A percentile compares a stretch with the other conserved stretches of the same genome.
Evolutionary conservation across 2,888 invertebrate genomes (phyloP).

Genomic region (Agonopterix heracliana): DNA sequence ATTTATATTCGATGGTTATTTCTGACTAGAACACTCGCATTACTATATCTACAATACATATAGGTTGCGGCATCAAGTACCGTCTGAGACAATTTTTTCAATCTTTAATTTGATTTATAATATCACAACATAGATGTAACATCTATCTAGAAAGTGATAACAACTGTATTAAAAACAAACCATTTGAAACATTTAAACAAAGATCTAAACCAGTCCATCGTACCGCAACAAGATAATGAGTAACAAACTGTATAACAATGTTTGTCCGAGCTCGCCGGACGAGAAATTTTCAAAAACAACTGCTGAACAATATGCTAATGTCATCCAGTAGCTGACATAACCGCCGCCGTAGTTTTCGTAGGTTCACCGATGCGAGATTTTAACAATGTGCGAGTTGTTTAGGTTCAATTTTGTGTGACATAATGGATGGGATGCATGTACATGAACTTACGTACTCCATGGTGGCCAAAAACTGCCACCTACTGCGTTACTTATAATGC

Average conservation of each 20-base stretch:
- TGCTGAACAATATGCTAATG: slow-evolving; percentile 47
- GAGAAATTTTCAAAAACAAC: slow-evolving; percentile 41
- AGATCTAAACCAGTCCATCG: slow-evolving; percentile 6
- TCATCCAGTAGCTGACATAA: not conserved
- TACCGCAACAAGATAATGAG: slow-evolving; percentile 11
- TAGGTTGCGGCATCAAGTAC: too few species aligned
- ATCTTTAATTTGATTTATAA: too few species aligned
- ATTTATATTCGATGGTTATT: too few species aligned
- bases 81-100: too few species aligned
- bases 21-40: too few species aligned
- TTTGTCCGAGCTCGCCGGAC: slow-evolving; percentile 31
- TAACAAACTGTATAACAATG: slow-evolving; percentile 28
- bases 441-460: too few species aligned
- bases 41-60: too few species aligned
- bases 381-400: not conserved
- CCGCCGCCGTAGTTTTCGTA: not conserved
- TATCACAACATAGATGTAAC: too few species aligned
- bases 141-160: too few species aligned
- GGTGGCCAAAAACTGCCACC: too few species aligned
- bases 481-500: too few species aligned
- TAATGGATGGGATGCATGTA: not conserved
- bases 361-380: not conserved
- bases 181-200: not conserved
- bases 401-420: not conserved
- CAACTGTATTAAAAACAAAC: not conserved